Conservation (phyloP, 23 tunicate genomes). For the Ciona savignyi region DNA sequence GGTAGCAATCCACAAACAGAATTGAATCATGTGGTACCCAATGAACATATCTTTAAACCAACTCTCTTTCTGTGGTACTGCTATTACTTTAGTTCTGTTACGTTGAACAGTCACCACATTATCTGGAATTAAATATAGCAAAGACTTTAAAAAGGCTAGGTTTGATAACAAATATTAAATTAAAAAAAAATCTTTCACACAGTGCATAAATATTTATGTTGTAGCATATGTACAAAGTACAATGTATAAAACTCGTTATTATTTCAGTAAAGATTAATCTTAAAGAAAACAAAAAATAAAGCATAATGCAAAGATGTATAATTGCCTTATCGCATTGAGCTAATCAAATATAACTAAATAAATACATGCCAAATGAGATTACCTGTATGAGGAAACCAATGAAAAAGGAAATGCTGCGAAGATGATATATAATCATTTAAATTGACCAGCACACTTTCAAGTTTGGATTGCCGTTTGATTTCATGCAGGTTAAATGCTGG, state of each 20-base stretch:
- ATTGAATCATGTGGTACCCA: constrained; percentile 18
- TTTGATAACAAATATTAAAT: no score
- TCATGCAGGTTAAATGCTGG: constrained; percentile 30
- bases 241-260: not conserved
- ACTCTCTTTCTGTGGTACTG: not conserved
- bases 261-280: not conserved
- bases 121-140: no score
- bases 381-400: constrained; percentile 52
- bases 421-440: constrained; percentile 6
- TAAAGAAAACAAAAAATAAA: no score
- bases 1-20: constrained; percentile 33
- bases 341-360: not conserved
- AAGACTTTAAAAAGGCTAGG: no score
- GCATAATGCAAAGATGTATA: not conserved
- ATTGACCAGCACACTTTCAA: constrained; percentile 2
- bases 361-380: no score
- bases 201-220: no score
- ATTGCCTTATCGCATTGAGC: not conserved
- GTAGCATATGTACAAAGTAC: not conserved
- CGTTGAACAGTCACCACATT: not conserved
- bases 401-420: constrained; percentile 19
- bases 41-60: constrained; percentile 15
- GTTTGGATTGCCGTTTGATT: not conserved
- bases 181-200: no score
- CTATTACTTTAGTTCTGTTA: not conserved